These are phyloP conservation scores for Silurus asotus DNA, from an alignment of 2,113 vertebrate genomes.

Conservation along the genomic window DNA sequence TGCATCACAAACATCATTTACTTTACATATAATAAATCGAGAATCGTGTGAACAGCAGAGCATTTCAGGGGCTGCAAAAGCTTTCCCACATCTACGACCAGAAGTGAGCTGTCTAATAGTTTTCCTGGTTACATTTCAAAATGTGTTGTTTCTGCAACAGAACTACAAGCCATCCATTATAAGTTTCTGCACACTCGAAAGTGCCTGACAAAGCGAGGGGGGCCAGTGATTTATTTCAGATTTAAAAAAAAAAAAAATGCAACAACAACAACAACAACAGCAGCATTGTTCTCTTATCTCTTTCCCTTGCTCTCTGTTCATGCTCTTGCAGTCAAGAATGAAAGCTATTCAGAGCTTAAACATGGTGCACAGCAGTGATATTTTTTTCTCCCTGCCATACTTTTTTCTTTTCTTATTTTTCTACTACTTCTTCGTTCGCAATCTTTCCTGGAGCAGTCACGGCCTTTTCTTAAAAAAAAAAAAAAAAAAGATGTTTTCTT, in stretches of 20 bases:
- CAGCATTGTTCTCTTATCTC: slow-evolving; percentile 68
- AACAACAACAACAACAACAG: slow-evolving; percentile 33
- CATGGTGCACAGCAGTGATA: slow-evolving; percentile 62
- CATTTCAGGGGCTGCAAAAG: neutral
- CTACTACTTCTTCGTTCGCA: slow-evolving; percentile 48
- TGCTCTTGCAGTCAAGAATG: slow-evolving; percentile 65
- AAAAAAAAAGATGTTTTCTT: slow-evolving; percentile 58
- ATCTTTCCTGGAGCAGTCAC: slow-evolving; percentile 60
- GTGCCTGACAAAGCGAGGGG: slow-evolving; percentile 38
- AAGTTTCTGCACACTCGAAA: slow-evolving; percentile 33
- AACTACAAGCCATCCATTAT: slow-evolving; percentile 34
- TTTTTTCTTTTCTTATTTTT: slow-evolving; percentile 40
- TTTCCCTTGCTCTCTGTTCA: slow-evolving; percentile 56
- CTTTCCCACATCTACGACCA: slow-evolving; percentile 8
- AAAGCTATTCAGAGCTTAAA: slow-evolving; percentile 67
- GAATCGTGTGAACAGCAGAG: neutral
- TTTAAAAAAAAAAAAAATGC: slow-evolving; percentile 61
- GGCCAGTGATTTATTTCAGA: slow-evolving; percentile 68
- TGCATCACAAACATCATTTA: neutral
- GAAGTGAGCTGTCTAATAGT: slow-evolving; percentile 7
- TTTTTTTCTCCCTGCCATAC: slow-evolving; percentile 59
- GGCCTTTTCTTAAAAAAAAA: slow-evolving; percentile 61
- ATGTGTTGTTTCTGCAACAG: slow-evolving; percentile 7
- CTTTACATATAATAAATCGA: neutral
- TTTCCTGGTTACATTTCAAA: neutral